Base-by-base conservation (phyloP, 1,140 invertebrate species). In the Danaus plexippus region DNA sequence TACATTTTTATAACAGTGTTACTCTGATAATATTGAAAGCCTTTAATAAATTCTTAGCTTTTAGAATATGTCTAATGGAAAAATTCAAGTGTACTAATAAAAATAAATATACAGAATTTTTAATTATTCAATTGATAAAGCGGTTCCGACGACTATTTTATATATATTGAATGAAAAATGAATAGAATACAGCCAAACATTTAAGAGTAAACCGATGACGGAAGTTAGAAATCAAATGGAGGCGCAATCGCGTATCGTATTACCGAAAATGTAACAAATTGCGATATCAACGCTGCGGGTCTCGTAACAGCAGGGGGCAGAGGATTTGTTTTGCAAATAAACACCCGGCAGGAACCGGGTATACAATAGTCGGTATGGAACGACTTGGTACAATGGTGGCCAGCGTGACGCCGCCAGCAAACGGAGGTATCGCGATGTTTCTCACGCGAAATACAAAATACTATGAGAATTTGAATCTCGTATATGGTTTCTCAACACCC, bases 271-370 rank as follows among this genome's bases (percentile, higher is more conserved):
- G 70, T 71, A 71, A 80, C 77, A 77, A 80, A 77, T 80, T 72
- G 73, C 67, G 69, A 69, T 73, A 71, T 75, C 63, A 62, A 64
- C 57, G 46, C 64, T 62, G 59, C 67, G 71, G 73, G 68, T 68
- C 54, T 41, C 58, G 41, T 12, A 52, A 8, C 75, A 48, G 67
- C 73, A 66, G 77, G 75, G 61, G 66, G 69, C 60, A 67, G 57
- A 49, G 69, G 58, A 57, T 58, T 71, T 52, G 77, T 74, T 80
- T 80, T 80, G 72, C 77, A 80, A 81, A 81, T 81, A 81, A 76
- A 76, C 78, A 81, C 67, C 71, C 71, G 78, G 73, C 75, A 62
- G 71, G 61, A 59, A 55, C 75, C 68, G 46, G 58, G 67, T 52
- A 59, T 51, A 71, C 69, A 71, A 71, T 67, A 58, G 57, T 55